A percentile compares a stretch with the other conserved stretches of the same genome.
These are phyloP conservation scores for Gymnothorax reevesii DNA, from an alignment of 2,797 vertebrate genomes.

Conservation along the genomic window DNA sequence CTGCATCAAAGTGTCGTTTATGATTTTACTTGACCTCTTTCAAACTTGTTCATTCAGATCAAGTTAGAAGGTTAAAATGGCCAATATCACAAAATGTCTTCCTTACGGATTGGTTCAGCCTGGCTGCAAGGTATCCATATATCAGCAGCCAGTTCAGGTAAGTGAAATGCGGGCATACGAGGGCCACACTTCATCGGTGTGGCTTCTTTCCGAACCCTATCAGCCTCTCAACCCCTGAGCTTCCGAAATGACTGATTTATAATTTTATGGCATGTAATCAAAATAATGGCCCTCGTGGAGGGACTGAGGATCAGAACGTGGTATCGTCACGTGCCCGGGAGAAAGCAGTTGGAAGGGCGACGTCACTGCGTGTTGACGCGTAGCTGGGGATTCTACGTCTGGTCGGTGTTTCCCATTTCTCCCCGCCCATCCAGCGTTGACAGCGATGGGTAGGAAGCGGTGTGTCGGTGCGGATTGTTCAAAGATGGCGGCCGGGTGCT, in stretches of 20 bases:
- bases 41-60: no score
- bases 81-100: no score
- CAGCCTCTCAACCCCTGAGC: not conserved
- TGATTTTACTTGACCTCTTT: no score
- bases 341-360: slow-evolving; percentile 67
- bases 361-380: slow-evolving; percentile 73
- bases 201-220: not conserved
- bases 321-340: not conserved
- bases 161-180: not conserved
- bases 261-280: no score
- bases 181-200: not conserved
- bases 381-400: slow-evolving; percentile 82
- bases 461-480: slow-evolving; percentile 96
- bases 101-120: no score
- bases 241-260: not conserved
- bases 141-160: not conserved
- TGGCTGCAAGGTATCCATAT: not conserved
- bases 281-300: not conserved
- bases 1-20: no score
- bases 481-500: slow-evolving; percentile 99
- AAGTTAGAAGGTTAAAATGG: no score
- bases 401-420: slow-evolving; percentile 70
- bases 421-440: slow-evolving; percentile 81
- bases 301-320: not conserved
- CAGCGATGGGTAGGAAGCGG: slow-evolving; percentile 96